Evolutionary conservation across 2,888 invertebrate species (phyloP).

Genomic region (Tubulanus polymorphus): DNA sequence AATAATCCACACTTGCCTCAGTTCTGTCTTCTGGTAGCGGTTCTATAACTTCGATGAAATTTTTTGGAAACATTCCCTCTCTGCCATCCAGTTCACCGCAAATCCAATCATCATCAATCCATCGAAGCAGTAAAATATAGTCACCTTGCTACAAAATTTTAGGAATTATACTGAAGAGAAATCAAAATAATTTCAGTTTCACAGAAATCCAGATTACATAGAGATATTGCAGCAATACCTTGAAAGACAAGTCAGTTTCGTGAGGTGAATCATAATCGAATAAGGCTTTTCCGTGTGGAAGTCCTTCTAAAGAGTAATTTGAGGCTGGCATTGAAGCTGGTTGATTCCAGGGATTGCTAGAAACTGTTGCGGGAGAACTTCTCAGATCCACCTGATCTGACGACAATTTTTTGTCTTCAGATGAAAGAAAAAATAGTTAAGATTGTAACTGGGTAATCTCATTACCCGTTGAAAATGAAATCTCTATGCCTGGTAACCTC

Average conservation of each 20-base stretch:
- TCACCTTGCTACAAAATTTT: slow-evolving; percentile 63
- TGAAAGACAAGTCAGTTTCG: slow-evolving; percentile 73
- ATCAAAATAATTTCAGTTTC: neutral
- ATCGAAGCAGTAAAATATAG: slow-evolving; percentile 66
- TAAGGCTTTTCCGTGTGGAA: slow-evolving; percentile 70
- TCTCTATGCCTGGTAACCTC: too few species aligned
- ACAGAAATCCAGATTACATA: slow-evolving; percentile 9
- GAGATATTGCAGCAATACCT: slow-evolving; percentile 38
- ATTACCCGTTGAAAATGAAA: too few species aligned
- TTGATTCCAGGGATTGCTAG: too few species aligned
- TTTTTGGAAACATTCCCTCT: slow-evolving; percentile 78
- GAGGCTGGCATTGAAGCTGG: too few species aligned
- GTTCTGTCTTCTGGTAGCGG: slow-evolving; percentile 54
- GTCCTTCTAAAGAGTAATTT: too few species aligned
- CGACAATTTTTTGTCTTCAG: too few species aligned
- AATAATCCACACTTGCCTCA: neutral
- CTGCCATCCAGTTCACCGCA: slow-evolving; percentile 67
- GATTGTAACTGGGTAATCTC: too few species aligned
- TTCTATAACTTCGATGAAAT: slow-evolving; percentile 72
- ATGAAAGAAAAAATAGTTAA: too few species aligned
- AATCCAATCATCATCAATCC: slow-evolving; percentile 76
- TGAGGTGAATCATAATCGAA: slow-evolving; percentile 74
- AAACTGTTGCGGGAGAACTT: too few species aligned
- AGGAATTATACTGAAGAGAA: neutral
- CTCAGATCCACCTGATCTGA: too few species aligned